Conservation (phyloP, 2,888 invertebrate species). For the Anthophora plumipes region DNA sequence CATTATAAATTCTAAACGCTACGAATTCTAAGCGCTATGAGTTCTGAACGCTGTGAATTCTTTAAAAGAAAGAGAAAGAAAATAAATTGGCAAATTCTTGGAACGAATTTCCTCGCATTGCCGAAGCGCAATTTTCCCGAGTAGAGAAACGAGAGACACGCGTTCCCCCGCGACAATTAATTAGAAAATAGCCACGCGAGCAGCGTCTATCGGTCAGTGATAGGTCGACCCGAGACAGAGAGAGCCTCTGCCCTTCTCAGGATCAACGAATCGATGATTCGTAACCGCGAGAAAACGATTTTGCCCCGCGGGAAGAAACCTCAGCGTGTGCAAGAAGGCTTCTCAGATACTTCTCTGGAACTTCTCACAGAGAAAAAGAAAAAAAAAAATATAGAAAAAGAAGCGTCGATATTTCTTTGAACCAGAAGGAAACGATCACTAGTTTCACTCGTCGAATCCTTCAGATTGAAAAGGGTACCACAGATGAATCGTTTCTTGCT, state of each 20-base stretch:
- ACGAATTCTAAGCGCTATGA: too few relatives aligned
- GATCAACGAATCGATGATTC: slow-evolving; percentile 35
- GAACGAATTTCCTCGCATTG: too few relatives aligned
- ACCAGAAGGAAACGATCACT: not conserved
- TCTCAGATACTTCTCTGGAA: too few relatives aligned
- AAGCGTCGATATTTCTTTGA: not conserved
- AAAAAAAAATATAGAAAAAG: not conserved
- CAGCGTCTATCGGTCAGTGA: slow-evolving; percentile 64
- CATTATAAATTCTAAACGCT: too few relatives aligned
- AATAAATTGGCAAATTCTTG: too few relatives aligned
- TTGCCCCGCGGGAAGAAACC: slow-evolving; percentile 7
- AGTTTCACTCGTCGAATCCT: not conserved
- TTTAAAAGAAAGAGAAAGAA: too few relatives aligned
- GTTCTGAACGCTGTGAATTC: too few relatives aligned
- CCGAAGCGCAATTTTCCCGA: not conserved
- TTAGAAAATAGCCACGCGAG: slow-evolving; percentile 32
- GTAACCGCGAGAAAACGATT: slow-evolving; percentile 17
- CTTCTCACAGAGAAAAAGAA: too few relatives aligned
- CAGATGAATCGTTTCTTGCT: not conserved
- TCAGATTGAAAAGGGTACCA: not conserved
- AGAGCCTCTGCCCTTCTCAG: slow-evolving; percentile 46
- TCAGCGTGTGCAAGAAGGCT: too few relatives aligned
- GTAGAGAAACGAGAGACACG: not conserved
- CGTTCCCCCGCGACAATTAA: not conserved
- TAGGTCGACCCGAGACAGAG: slow-evolving; percentile 62